Percentiles rank a stretch among this genome's conserved stretches.
phyloP scores from a whole-genome alignment of 2,888 invertebrate genomes.

The Thumatha senex region DNA sequence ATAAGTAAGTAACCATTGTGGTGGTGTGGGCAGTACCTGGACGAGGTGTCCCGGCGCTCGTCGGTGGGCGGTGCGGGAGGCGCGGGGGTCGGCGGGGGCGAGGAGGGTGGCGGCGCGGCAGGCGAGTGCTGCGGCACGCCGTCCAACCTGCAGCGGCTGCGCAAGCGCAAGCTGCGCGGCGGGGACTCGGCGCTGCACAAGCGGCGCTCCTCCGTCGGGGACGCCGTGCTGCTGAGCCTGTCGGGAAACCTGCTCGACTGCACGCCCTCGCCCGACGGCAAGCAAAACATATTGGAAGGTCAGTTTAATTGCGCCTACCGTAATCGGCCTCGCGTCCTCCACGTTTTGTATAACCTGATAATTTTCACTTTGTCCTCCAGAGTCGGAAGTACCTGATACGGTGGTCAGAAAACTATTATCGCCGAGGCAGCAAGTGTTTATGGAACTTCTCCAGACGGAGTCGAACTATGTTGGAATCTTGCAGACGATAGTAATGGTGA shows the following conservation, averaged over 20 bases:
- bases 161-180: constrained; percentile 91
- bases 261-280: constrained; percentile 91
- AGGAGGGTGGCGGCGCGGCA: constrained; percentile 27
- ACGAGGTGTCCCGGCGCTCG: constrained; percentile 76
- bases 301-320: neutral
- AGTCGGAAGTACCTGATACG: constrained; percentile 84
- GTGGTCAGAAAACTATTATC: constrained; percentile 87
- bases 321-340: no score
- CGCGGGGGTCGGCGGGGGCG: constrained; percentile 25
- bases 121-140: constrained; percentile 55
- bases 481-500: constrained; percentile 94
- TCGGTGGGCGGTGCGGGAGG: constrained; percentile 63
- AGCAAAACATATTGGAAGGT: constrained; percentile 78
- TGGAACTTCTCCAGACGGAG: constrained; percentile 98
- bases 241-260: constrained; percentile 95
- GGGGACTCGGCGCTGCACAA: constrained; percentile 86
- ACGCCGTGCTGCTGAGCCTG: constrained; percentile 92
- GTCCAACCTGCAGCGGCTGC: constrained; percentile 77
- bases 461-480: constrained; percentile 98
- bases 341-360: neutral
- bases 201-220: constrained; percentile 93
- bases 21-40: constrained; percentile 59
- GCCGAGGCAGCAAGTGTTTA: constrained; percentile 91
- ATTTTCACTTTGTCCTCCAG: constrained; percentile 42
- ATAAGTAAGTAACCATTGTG: no score